Conservation (phyloP, 2,888 invertebrate species). For the Linnaemya tessellans region DNA sequence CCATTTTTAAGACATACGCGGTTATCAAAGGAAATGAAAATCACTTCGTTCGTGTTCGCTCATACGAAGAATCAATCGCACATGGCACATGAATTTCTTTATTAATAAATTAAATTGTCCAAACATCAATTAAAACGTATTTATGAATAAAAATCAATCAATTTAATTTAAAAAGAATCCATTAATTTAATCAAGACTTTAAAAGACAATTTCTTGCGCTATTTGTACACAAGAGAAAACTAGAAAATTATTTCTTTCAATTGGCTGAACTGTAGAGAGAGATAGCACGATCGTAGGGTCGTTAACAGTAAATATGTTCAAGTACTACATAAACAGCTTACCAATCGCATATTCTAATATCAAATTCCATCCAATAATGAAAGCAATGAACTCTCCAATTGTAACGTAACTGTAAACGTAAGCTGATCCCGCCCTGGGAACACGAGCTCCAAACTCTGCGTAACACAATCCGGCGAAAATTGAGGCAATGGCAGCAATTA, state of each 20-base stretch:
- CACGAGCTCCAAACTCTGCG: constrained; percentile 95
- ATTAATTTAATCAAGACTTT: constrained; percentile 43
- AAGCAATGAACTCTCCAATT: constrained; percentile 95
- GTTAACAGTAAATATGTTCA: no score
- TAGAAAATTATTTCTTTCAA: background rate
- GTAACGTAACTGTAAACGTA: constrained; percentile 97
- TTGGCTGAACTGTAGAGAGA: background rate
- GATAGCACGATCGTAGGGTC: no score
- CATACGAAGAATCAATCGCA: background rate
- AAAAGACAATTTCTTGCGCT: background rate
- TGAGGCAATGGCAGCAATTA: constrained; percentile 95
- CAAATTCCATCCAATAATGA: constrained; percentile 96
- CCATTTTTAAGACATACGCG: background rate
- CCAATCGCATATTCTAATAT: constrained; percentile 95
- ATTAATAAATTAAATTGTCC: constrained; percentile 34
- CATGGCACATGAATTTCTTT: constrained; percentile 33
- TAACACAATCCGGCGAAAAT: constrained; percentile 95
- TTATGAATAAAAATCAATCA: constrained; percentile 54
- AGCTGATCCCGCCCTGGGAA: constrained; percentile 95
- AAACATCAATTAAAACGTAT: constrained; percentile 46
- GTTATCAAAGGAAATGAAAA: background rate
- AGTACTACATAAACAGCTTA: constrained; percentile 78
- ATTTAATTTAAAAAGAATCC: constrained; percentile 43
- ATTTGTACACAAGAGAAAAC: background rate
- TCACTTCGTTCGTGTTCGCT: background rate